These are phyloP conservation scores for Apotomis betuletana DNA, from an alignment of 2,888 invertebrate species.

Conservation along the genomic window DNA sequence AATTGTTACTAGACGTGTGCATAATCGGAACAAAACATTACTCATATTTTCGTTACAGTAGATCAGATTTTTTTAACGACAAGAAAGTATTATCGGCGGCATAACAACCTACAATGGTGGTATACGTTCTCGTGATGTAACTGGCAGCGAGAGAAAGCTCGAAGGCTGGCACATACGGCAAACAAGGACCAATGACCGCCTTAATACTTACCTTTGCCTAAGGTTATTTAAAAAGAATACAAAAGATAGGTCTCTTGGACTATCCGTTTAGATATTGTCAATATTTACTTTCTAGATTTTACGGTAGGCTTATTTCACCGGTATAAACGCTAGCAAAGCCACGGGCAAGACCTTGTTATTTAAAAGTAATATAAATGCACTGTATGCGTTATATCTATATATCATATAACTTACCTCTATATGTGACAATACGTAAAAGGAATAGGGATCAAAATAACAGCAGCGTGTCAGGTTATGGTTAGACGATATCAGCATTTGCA, in stretches of 20 bases:
- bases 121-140: slow-evolving; percentile 28
- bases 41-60: slow-evolving; percentile 5
- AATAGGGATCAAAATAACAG: no score
- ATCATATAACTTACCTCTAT: no score
- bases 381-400: no score
- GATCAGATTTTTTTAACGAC: background rate
- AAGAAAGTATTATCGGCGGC: no score
- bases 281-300: no score
- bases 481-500: background rate
- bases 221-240: slow-evolving; percentile 19
- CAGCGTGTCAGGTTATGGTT: slow-evolving; percentile 4
- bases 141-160: slow-evolving; percentile 35
- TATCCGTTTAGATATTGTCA: no score
- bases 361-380: no score
- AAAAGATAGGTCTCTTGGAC: background rate
- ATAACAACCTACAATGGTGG: background rate
- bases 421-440: no score
- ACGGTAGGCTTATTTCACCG: no score
- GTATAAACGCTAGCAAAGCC: no score
- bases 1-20: slow-evolving; percentile 12
- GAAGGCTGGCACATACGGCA: slow-evolving; percentile 15
- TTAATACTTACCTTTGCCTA: slow-evolving; percentile 11
- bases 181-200: slow-evolving; percentile 31
- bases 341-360: no score
- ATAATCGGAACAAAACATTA: slow-evolving; percentile 1